Evolutionary conservation across 2,888 invertebrate genomes (phyloP), one percentile per base, ranked within the genome.

Genomic region (Philaethria dido): DNA sequence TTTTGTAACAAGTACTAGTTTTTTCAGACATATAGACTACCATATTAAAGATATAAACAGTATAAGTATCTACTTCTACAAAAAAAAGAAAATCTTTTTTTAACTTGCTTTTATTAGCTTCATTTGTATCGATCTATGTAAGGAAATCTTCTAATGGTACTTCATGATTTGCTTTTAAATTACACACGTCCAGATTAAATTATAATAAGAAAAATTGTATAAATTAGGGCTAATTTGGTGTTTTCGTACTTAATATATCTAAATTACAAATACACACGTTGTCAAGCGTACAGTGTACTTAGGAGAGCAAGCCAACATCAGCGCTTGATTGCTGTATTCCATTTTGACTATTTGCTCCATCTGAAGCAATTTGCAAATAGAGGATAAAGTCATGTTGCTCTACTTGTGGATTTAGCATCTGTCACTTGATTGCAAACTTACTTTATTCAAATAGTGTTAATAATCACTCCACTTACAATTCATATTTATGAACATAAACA

Each of bases 231-330:
- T 5, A 55, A 55, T n/a, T n/a, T 42, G 22, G 9, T 42, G 11
- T 42, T 57, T 22, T 57, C 22, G 13, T 9, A 39, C 8, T 18
- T n/a, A 9, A 57, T 57, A 42, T 22, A 22, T 20, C 16, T n/a
- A 11, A 20, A 57, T 9, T 8, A 52, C n/a, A 29, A 8, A 25
- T 29, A 13, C 13, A 33, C 14, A 42, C 22, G 13, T 57, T 42
- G 1, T 25, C 25, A 20, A n/a, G 67, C 68, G 64, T 63, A 60
- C 60, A 42, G 62, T 73, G 68, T 71, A 65, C 64, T 68, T 52
- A 39, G 52, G 36, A 59, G 60, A 33, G 44, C 48, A 63, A 61
- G 22, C 54, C 29, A 45, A 50, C 54, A 36, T 68, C 29, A 64
- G 60, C 20, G 20, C 48, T 62, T 65, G 45, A 69, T 65, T 57